Conservation (phyloP, 2,113 vertebrate species). For the Athene cunicularia region DNA sequence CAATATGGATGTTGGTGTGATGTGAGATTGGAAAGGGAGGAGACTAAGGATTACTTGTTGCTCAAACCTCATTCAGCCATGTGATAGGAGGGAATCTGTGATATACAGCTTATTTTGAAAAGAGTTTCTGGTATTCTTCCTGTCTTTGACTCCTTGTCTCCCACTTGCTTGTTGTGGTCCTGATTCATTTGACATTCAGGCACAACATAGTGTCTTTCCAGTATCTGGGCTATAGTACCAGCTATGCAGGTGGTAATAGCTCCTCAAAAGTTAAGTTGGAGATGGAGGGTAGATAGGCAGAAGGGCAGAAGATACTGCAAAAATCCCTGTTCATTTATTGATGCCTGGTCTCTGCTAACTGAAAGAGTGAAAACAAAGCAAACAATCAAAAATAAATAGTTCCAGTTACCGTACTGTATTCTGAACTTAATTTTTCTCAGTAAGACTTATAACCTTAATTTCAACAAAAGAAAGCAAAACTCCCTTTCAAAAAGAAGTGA, state of each 20-base stretch:
- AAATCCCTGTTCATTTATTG: not conserved
- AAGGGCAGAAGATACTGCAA: not conserved
- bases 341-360: not conserved
- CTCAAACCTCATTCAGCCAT: not conserved
- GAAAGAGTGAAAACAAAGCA: not conserved
- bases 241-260: not conserved
- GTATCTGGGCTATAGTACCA: not conserved
- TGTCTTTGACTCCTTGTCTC: not conserved
- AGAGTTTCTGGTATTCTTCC: not conserved
- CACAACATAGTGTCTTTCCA: not conserved
- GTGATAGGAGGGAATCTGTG: not conserved
- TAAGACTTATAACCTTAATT: not conserved
- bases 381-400: not conserved
- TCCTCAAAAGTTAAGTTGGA: not conserved
- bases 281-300: not conserved
- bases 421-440: not conserved
- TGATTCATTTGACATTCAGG: not conserved
- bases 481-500: not conserved
- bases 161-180: not conserved
- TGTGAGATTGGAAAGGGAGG: not conserved
- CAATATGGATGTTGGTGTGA: accelerated
- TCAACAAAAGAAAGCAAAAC: not conserved
- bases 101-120: not conserved
- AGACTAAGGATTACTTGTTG: not conserved
- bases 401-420: not conserved